Evolutionary conservation across 2,888 invertebrate species (phyloP).

Genomic region (Strigamia transsilvanica): DNA sequence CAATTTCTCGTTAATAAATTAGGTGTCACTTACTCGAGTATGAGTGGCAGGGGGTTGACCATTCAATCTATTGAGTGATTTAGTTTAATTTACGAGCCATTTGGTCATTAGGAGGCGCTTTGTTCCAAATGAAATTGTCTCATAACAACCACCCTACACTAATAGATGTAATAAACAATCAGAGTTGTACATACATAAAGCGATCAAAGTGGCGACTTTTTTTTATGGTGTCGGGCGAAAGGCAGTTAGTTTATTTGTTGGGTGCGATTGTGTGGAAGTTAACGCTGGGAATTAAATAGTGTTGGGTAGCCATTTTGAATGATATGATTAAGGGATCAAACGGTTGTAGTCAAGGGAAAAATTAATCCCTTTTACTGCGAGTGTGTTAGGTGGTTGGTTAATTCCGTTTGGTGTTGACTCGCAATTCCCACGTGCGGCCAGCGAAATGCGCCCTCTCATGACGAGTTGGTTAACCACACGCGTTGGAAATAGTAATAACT

Average conservation of each 20-base stretch:
- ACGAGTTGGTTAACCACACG: conserved; percentile 38
- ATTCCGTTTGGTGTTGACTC: conserved; percentile 42
- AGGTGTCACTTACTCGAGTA: background rate
- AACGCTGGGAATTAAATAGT: background rate
- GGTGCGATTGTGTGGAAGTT: too few relatives aligned
- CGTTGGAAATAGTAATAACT: conserved; percentile 40
- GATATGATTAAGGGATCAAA: conserved; percentile 17
- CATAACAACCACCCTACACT: conserved; percentile 5
- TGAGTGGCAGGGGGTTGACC: conserved; percentile 34
- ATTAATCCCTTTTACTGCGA: conserved; percentile 12
- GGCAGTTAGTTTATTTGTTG: background rate
- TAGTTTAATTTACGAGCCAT: conserved; percentile 40
- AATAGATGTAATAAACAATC: conserved; percentile 24
- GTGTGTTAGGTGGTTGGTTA: conserved; percentile 41
- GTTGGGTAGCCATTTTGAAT: background rate
- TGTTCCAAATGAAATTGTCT: conserved; percentile 33
- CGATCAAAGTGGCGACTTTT: background rate
- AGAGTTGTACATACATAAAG: background rate
- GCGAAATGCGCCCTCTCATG: conserved; percentile 41
- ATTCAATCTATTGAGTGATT: conserved; percentile 41
- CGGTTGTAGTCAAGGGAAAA: conserved; percentile 6
- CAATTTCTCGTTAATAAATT: conserved; percentile 13
- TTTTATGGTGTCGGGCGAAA: background rate
- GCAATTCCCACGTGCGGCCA: conserved; percentile 40
- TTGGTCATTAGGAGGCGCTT: conserved; percentile 34